Base-by-base conservation (phyloP, 37 sponge, comb jelly and placozoan species). In the Oopsacas minuta region DNA sequence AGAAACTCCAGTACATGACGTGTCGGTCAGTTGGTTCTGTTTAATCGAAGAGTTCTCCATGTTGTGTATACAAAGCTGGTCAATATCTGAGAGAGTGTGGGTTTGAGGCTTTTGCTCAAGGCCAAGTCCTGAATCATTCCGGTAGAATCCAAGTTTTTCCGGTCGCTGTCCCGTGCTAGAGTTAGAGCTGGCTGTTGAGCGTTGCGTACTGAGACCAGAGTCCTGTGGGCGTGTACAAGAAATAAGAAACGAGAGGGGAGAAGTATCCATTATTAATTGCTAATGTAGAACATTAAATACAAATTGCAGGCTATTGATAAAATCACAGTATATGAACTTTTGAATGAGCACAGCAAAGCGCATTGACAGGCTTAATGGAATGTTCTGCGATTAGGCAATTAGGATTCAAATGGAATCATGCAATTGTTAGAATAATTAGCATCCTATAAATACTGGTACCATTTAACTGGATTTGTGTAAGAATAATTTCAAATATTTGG, bases 201-300 rank as follows among this genome's bases (percentile, higher is more conserved):
- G 20, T 34, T 61, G 75, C 28, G 75, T 61, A 34, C 75, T 61
- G 5, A 61, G 75, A 10, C 75, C 75, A 5, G 75, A 61, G 75
- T 61, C 75, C 75, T 61, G 75, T 12, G 75, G 75, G 75, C 75
- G 75, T 7, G 75, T 61, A 12, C 75, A 61, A 61, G 75, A 61
- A 61, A 12, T 61, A 3, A 61, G 20, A 61, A 61, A 20, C 20
- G 75, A 61, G 75, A 61, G 75, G 30, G 75, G 75, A 34, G 28
- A n/a, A n/a, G 75, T 20, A 32, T 61, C 75, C 75, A 61, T 61
- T 46, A 17, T 17, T 46, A 46, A 17, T 46, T 46, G 12, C 51
- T 46, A 46, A 46, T 12, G 17, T 17, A 46, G 51, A 17, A 17
- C 51, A 46, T 46, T 22, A 46, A n/a, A n/a, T n/a, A n/a, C n/a